phyloP scores from a whole-genome alignment of 2,888 invertebrate species.

The Hypsopygia costalis region DNA sequence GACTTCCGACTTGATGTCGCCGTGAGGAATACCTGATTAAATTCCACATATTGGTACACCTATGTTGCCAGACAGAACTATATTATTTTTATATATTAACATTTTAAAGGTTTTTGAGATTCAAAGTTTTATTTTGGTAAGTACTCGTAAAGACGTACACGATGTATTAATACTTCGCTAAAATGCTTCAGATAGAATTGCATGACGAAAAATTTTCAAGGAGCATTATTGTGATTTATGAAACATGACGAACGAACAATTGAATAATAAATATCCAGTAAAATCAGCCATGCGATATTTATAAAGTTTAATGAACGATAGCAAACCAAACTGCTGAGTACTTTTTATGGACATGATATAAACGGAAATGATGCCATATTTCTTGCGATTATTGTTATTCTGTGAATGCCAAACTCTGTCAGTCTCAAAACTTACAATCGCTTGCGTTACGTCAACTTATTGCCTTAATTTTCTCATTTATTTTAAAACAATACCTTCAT shows the following conservation, averaged over 20 bases:
- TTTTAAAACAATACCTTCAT: constrained; percentile 6
- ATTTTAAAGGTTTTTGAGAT: no score
- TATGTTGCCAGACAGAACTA: no score
- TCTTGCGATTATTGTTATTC: not conserved
- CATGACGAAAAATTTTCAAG: no score
- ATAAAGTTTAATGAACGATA: constrained; percentile 33
- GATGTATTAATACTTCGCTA: no score
- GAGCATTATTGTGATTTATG: not conserved
- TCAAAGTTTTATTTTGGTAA: no score
- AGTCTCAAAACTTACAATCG: not conserved
- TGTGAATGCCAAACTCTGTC: not conserved
- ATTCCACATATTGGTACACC: no score
- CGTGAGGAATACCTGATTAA: not conserved
- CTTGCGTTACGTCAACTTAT: not conserved
- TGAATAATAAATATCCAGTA: constrained; percentile 42
- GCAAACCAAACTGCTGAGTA: constrained; percentile 5
- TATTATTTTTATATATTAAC: no score
- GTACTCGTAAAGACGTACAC: no score
- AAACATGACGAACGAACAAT: constrained; percentile 1
- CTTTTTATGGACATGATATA: constrained; percentile 4
- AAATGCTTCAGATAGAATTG: no score
- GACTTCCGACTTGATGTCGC: constrained; percentile 28
- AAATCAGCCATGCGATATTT: constrained; percentile 40
- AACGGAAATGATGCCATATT: not conserved
- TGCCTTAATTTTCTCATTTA: not conserved